Base-by-base conservation (phyloP, 2,797 vertebrate species). In the Argyrosomus regius region DNA sequence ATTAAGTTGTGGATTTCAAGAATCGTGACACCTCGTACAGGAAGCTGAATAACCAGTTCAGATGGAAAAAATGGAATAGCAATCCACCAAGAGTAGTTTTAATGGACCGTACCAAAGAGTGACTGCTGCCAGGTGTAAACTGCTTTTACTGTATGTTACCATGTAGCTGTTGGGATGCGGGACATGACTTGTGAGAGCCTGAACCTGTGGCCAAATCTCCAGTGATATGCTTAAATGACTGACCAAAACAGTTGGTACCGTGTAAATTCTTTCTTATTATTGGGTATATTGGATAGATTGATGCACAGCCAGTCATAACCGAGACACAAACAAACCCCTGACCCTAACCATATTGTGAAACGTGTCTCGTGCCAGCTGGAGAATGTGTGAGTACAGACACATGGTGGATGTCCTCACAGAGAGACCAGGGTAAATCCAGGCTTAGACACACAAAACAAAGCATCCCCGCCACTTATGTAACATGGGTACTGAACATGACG, bases 391-490 rank as follows among this genome's bases (percentile, higher is more conserved):
- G 58, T 59, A 31, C 54, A 77, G 53, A 62, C 16, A 9, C 52
- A 17, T 58, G 72, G 67, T 61, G 48, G 16, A 58, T 77, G 80
- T 88, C 86, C 79, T 84, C 58, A 65, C 9, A 14, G 57, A 14
- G 57, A 53, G 63, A 31, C 70, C 26, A 14, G 63, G 41, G 17
- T 79, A 87, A 90, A 88, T 91, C 84, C 80, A 45, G 74, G 83
- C 80, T 89, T 88, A 85, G 14, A 17, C 66, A 31, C 50, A 24
- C 35, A 64, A 87, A 86, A 89, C 75, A 86, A 91, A 90, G 79
- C 80, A 76, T 87, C 80, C 71, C 54, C 72, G 35, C 24, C 14
- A 8, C 52, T 92, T 93, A 89, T 13, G 54, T 90, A 92, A 93
- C 79, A 58, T 0, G 9, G 66, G 22, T 39, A 46, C 56, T 14